A percentile compares a stretch with the other conserved stretches of the same genome.
phyloP scores from a whole-genome alignment of 1,140 invertebrate species.

The Hypsibius dujardini region DNA sequence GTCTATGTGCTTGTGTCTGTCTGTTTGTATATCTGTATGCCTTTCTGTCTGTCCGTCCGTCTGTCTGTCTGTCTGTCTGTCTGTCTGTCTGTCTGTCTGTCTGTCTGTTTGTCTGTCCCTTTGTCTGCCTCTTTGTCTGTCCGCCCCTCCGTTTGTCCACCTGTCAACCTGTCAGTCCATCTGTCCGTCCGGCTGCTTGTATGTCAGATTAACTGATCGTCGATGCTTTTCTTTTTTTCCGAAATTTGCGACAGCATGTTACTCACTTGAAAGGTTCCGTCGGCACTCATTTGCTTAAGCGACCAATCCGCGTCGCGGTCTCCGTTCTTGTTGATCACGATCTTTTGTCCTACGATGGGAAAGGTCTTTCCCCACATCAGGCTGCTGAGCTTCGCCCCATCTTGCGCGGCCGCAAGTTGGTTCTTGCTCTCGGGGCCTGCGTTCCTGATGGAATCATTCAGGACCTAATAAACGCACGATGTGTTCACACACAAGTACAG shows the following conservation, averaged over 20 bases:
- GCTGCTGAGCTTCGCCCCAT: not conserved
- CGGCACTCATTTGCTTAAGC: not conserved
- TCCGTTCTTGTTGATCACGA: conserved; percentile 1
- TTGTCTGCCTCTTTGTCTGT: no score
- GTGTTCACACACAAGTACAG: not conserved
- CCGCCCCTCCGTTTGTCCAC: no score
- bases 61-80: no score
- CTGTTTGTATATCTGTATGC: no score
- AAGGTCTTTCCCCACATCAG: conserved; percentile 9
- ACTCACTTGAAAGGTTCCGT: not conserved
- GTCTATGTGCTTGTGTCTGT: not conserved
- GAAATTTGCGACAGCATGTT: not conserved
- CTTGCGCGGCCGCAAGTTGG: no score
- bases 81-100: no score
- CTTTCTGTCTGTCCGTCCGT: no score
- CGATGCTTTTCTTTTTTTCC: no score
- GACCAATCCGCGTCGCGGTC: conserved; percentile 13
- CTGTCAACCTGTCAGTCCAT: no score
- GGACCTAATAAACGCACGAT: not conserved
- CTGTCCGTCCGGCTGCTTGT: no score
- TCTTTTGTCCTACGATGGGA: not conserved
- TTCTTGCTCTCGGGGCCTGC: not conserved
- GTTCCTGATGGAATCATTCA: not conserved
- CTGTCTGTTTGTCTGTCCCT: no score
- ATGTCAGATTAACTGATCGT: no score